A percentile compares a stretch with the other conserved stretches of the same genome.
phyloP scores from a whole-genome alignment of 2,888 invertebrate genomes.

The Ornithoptera alexandrae region DNA sequence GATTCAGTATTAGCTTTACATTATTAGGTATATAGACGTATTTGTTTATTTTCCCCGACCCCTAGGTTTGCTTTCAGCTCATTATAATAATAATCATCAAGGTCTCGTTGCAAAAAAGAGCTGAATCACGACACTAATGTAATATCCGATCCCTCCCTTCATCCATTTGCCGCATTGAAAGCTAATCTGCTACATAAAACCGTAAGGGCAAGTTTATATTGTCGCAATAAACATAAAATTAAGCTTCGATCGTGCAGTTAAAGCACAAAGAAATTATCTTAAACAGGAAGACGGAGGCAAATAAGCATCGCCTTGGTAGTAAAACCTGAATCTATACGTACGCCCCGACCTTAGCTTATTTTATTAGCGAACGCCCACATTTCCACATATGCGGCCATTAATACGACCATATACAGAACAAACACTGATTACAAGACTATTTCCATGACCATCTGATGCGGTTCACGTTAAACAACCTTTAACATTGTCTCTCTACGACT shows the following conservation, averaged over 20 bases:
- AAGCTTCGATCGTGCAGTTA: not conserved
- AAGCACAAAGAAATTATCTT: slow-evolving; percentile 23
- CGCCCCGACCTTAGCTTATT: slow-evolving; percentile 26
- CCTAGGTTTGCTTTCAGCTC: too few species aligned
- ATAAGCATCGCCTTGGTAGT: slow-evolving; percentile 22
- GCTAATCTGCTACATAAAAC: slow-evolving; percentile 4
- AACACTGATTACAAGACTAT: slow-evolving; percentile 30
- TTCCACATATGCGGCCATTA: slow-evolving; percentile 29
- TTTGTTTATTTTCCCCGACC: too few species aligned
- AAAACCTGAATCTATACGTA: slow-evolving; percentile 20
- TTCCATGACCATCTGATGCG: slow-evolving; percentile 19
- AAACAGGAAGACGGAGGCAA: slow-evolving; percentile 22
- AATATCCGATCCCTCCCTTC: not conserved
- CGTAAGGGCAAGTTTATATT: not conserved
- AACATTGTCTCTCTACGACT: slow-evolving; percentile 15
- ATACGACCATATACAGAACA: slow-evolving; percentile 27
- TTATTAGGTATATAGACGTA: too few species aligned
- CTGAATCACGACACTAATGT: not conserved
- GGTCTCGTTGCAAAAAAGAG: not conserved
- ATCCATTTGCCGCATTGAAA: not conserved
- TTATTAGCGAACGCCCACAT: slow-evolving; percentile 30
- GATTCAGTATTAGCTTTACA: too few species aligned
- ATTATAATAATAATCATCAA: not conserved
- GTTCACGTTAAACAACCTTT: slow-evolving; percentile 21
- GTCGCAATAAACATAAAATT: slow-evolving; percentile 7